These are phyloP conservation scores for Chloromyia formosa DNA, from an alignment of 2,888 invertebrate species.

Conservation along the genomic window DNA sequence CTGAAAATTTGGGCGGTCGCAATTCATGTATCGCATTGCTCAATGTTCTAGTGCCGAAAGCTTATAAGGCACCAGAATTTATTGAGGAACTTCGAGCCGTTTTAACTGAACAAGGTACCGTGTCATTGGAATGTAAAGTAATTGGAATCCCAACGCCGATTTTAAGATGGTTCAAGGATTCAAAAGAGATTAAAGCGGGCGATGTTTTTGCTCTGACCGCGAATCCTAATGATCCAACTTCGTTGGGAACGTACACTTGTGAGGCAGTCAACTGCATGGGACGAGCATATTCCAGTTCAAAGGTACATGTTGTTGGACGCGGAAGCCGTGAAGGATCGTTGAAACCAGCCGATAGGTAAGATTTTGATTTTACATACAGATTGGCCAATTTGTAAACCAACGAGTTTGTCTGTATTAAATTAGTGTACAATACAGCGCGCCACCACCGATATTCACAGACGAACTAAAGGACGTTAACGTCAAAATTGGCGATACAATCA, in stretches of 20 bases:
- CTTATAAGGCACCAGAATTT: conserved; percentile 88
- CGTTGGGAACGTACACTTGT: conserved; percentile 86
- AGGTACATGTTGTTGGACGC: conserved; percentile 81
- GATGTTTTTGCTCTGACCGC: conserved; percentile 89
- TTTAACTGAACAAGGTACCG: conserved; percentile 87
- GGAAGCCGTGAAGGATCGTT: conserved; percentile 76
- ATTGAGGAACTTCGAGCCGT: conserved; percentile 84
- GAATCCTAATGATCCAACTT: conserved; percentile 84
- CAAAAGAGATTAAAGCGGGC: conserved; percentile 86
- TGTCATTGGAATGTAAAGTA: conserved; percentile 90
- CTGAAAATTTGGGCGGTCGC: conserved; percentile 78
- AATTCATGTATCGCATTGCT: conserved; percentile 80
- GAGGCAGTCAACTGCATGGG: conserved; percentile 92
- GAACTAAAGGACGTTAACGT: conserved; percentile 79
- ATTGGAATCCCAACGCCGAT: conserved; percentile 88
- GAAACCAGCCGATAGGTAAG: conserved; percentile 73
- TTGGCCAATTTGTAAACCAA: not conserved
- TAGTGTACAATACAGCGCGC: conserved; percentile 62
- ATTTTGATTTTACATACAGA: conserved; percentile 22
- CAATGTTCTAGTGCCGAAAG: conserved; percentile 85
- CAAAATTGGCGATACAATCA: conserved; percentile 79
- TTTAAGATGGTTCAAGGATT: conserved; percentile 82
- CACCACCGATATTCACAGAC: conserved; percentile 81
- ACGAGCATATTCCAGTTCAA: conserved; percentile 81
- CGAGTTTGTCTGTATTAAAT: conserved; percentile 5